Evolutionary conservation across 2,888 invertebrate genomes (phyloP).

Genomic region (Strigamia transsilvanica): DNA sequence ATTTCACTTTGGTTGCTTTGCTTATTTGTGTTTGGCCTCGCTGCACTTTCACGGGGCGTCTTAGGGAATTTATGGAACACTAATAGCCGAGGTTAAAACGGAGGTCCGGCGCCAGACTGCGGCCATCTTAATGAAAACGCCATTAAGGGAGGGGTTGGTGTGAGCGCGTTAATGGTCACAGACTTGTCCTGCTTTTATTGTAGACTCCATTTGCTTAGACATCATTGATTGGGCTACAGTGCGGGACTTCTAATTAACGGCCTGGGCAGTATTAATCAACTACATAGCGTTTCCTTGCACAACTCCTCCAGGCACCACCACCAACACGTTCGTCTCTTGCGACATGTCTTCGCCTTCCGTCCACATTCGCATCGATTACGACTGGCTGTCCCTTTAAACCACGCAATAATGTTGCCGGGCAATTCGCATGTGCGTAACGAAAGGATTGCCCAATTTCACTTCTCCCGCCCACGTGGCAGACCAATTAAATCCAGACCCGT

Average conservation of each 20-base stretch:
- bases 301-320: not conserved
- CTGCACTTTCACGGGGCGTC: slow-evolving; percentile 18
- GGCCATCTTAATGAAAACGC: slow-evolving; percentile 52
- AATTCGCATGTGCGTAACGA: slow-evolving; percentile 24
- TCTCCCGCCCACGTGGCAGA: slow-evolving; percentile 11
- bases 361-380: slow-evolving; percentile 20
- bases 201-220: slow-evolving; percentile 41
- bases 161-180: slow-evolving; percentile 26
- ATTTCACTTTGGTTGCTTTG: not conserved
- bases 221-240: slow-evolving; percentile 41
- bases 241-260: slow-evolving; percentile 2
- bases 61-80: slow-evolving; percentile 50
- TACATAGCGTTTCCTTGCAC: not conserved
- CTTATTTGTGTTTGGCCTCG: not conserved
- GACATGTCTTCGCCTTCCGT: not conserved
- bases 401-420: slow-evolving; percentile 29
- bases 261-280: slow-evolving; percentile 6
- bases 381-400: not conserved
- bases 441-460: slow-evolving; percentile 28
- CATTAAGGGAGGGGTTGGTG: slow-evolving; percentile 38
- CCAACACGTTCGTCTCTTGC: not conserved
- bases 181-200: slow-evolving; percentile 36
- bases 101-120: slow-evolving; percentile 51
- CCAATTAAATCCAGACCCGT: slow-evolving; percentile 24
- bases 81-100: slow-evolving; percentile 52